These are phyloP conservation scores for Ligdia adustata DNA, from an alignment of 2,888 invertebrate genomes.

Conservation along the genomic window DNA sequence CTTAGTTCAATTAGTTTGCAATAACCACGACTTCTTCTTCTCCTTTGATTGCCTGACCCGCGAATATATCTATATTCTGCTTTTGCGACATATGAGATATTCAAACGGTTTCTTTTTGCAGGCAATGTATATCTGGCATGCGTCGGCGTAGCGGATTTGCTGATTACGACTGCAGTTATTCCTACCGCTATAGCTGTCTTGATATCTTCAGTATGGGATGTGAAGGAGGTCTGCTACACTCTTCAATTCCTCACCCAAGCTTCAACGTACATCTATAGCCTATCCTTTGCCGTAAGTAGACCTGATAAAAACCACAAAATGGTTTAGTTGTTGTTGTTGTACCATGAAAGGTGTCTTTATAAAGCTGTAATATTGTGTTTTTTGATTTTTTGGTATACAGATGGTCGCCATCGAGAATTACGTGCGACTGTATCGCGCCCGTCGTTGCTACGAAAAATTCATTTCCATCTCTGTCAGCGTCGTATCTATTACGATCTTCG, in stretches of 20 bases:
- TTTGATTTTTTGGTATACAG: slow-evolving; percentile 42
- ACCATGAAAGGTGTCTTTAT: not conserved
- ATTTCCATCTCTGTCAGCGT: slow-evolving; percentile 77
- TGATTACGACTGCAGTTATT: slow-evolving; percentile 87
- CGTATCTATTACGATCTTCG: slow-evolving; percentile 83
- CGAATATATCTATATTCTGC: not conserved
- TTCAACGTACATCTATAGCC: slow-evolving; percentile 82
- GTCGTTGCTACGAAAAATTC: slow-evolving; percentile 65
- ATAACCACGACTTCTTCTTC: not conserved
- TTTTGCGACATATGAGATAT: too few species aligned
- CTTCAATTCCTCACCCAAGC: slow-evolving; percentile 87
- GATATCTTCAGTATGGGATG: slow-evolving; percentile 84
- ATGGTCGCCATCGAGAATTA: slow-evolving; percentile 87
- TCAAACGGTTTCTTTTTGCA: slow-evolving; percentile 12
- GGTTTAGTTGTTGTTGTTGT: not conserved
- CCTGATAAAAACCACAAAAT: too few species aligned
- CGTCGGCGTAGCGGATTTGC: slow-evolving; percentile 88
- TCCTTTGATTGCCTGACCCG: slow-evolving; percentile 4
- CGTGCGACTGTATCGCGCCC: slow-evolving; percentile 82
- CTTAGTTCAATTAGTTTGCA: not conserved
- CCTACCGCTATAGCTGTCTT: slow-evolving; percentile 88
- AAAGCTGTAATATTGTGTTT: not conserved
- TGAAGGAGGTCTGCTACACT: slow-evolving; percentile 84
- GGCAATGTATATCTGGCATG: slow-evolving; percentile 92
- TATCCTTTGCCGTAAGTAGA: slow-evolving; percentile 80